phyloP scores from a whole-genome alignment of 2,113 vertebrate genomes.

The Benitochromis conjunctus region DNA sequence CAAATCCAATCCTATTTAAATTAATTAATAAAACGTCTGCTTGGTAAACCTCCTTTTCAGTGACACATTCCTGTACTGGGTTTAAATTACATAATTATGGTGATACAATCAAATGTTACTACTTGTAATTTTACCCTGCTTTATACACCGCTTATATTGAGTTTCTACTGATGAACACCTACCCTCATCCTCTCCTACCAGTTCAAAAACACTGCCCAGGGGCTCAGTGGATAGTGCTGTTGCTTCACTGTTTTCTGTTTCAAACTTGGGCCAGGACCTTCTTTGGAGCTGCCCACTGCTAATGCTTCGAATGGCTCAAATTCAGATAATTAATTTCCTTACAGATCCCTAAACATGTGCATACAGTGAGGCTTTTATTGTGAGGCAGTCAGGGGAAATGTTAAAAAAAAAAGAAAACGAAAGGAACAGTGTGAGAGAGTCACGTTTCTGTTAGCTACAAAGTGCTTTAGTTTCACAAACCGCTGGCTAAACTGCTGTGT shows the following conservation, averaged over 20 bases:
- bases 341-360: background rate
- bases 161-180: background rate
- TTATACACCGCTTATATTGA: background rate
- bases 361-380: background rate
- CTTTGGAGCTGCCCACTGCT: background rate
- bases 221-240: background rate
- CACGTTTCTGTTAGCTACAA: background rate
- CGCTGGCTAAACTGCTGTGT: background rate
- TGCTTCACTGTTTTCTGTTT: background rate
- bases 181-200: background rate
- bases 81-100: background rate
- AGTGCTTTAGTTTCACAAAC: background rate
- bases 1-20: background rate
- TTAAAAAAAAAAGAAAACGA: no score
- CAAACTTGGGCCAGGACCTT: background rate
- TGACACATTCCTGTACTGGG: background rate
- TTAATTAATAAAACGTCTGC: background rate
- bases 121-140: background rate
- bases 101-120: background rate
- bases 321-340: background rate
- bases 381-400: background rate
- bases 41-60: background rate
- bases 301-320: background rate
- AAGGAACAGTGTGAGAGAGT: background rate
- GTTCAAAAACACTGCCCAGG: background rate